Evolutionary conservation across 2,113 vertebrate species (phyloP).

Genomic region (Sturnira hondurensis): DNA sequence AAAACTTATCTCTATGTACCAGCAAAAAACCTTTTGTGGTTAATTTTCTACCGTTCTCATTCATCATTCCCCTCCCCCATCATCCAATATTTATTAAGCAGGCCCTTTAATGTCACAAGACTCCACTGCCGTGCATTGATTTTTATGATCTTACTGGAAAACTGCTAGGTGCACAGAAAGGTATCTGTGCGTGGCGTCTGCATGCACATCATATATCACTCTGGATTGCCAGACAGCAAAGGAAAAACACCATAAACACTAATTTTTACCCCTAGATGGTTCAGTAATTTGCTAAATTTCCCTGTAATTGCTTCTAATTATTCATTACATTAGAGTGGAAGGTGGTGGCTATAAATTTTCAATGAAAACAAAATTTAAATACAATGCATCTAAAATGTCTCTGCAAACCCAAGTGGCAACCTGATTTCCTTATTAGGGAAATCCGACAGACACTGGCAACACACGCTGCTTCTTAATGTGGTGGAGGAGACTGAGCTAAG

Average conservation of each 20-base stretch:
- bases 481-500: conserved; percentile 19
- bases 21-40: conserved; percentile 19
- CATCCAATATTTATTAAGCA: conserved; percentile 58
- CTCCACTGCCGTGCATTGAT: conserved; percentile 34
- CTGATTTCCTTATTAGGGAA: conserved; percentile 47
- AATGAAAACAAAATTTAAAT: conserved; percentile 73
- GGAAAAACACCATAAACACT: conserved; percentile 47
- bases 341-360: conserved; percentile 54
- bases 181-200: conserved; percentile 12
- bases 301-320: conserved; percentile 70
- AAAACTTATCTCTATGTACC: conserved; percentile 7
- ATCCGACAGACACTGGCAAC: conserved; percentile 11
- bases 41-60: conserved; percentile 35
- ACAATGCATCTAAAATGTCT: conserved; percentile 61
- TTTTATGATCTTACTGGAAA: conserved; percentile 61
- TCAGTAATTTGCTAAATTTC: conserved; percentile 74
- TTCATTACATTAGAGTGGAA: conserved; percentile 71
- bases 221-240: conserved; percentile 49
- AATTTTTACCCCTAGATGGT: conserved; percentile 57
- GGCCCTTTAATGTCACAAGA: conserved; percentile 46
- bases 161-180: conserved; percentile 26
- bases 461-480: conserved; percentile 36
- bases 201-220: conserved; percentile 47
- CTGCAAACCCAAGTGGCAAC: conserved; percentile 30
- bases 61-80: background rate